These are phyloP conservation scores for Nothobranchius kuhntae DNA, from an alignment of 2,113 vertebrate species.

Conservation along the genomic window DNA sequence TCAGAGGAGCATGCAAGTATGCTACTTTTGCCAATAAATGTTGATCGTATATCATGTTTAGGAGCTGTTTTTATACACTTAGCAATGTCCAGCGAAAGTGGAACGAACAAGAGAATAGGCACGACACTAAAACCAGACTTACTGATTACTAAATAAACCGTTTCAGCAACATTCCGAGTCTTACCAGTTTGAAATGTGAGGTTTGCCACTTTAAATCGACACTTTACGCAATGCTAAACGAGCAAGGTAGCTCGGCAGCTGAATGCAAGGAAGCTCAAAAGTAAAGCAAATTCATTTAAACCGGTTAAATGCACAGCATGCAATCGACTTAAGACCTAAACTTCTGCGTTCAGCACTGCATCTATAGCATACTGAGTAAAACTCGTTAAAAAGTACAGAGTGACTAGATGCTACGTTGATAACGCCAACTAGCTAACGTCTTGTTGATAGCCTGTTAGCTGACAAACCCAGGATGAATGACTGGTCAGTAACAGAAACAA, in stretches of 20 bases:
- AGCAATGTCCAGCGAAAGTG: not conserved
- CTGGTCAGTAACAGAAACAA: slow-evolving; percentile 12
- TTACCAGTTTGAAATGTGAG: not conserved
- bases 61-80: not conserved
- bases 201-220: not conserved
- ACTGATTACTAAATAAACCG: not conserved
- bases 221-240: slow-evolving; percentile 9
- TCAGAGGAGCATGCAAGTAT: too few relatives aligned
- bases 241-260: slow-evolving; percentile 25
- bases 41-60: not conserved
- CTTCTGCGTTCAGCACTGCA: not conserved
- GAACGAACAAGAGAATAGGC: not conserved
- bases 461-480: slow-evolving; percentile 21
- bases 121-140: not conserved
- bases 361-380: not conserved
- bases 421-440: slow-evolving; percentile 32
- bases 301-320: not conserved
- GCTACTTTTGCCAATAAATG: not conserved
- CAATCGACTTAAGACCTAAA: not conserved
- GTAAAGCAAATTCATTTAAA: not conserved
- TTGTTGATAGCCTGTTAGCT: slow-evolving; percentile 67
- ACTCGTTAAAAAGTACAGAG: not conserved
- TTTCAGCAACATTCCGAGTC: not conserved
- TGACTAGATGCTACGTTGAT: slow-evolving; percentile 12
- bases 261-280: not conserved